Base-by-base conservation (phyloP, 1,140 invertebrate species). In the Drosophila gunungcola region DNA sequence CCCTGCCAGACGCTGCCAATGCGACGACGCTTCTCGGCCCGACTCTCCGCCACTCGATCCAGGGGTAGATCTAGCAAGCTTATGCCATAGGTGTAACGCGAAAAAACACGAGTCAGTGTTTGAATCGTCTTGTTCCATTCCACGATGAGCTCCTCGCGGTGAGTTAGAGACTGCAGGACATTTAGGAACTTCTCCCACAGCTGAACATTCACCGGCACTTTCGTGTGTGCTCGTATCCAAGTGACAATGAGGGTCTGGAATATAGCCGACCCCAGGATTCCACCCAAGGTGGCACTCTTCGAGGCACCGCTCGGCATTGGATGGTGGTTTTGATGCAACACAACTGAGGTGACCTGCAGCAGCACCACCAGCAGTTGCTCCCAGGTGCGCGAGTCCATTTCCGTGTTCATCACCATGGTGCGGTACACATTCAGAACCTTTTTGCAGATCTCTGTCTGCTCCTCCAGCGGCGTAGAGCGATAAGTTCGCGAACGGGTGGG, bases 111-210 rank as follows among this genome's bases (percentile, higher is more conserved):
- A 0, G 98, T 99, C 70, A 99, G 92, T 0, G 98, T 99, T 89
- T 99, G 98, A 95, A 99, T 96, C 16, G 98, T 99, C 97, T 99
- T 99, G 96, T 98, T 97, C 98, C 98, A 99, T 92, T 99, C 98
- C 69, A 96, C 96, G 72, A 99, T 97, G 1, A 99, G 94, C 92
- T 99, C 98, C 91, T 99, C 97, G 96, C 98, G 99, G 73, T 96
- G 96, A 1, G 98, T 99, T 1, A 99, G 93, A 9, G 96, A 96
- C 1, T 97, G 96, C 3, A 99, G 93, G 27, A 98, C 96, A 67
- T 95, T 94, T 73, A 99, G 94, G 92, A 99, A 98, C 90, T 97
- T 96, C 93, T 99, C 97, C 98, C 98, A 99, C 4, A 99, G 93
- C 81, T 97, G 96, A 7, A 95, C 94, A 54, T 96, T 96, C 55